Base-by-base conservation (phyloP, 64 coral and sea anemone genomes). In the Acropora tenuis region DNA sequence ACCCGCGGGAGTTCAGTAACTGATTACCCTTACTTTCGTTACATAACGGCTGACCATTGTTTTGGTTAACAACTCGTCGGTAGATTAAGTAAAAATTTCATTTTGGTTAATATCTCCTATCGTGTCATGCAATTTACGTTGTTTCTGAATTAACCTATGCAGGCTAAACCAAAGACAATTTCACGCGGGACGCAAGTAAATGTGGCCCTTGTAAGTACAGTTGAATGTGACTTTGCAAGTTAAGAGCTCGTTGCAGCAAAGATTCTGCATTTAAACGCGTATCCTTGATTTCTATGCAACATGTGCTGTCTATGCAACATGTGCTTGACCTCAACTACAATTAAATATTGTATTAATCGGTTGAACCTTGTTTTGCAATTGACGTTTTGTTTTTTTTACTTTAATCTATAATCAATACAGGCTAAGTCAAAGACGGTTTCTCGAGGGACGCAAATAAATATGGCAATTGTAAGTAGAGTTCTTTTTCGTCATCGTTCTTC, bases 381-480 rank as follows among this genome's bases (percentile, higher is more conserved):
- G 5, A 55, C 16, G 60, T 13, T 63, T 63, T 10, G 2, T 7
- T 63, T 8, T 63, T 12, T 55, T 5, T 9, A 55, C 4, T 5
- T 4, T 55, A 55, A 20, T 79, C 19, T 2, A 47, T 3, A 4
- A 55, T 52, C 15, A 52, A n/a, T 67, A 66, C 43, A 85, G 82
- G 82, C 10, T 7, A 85, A 85, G 48, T 5, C 43, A 71, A 10
- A 69, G 46, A 72, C 82, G 3, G 82, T 85, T 9, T 85, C 82
- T 2, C 69, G 63, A 72, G 82, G 82, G 43, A 72, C 66, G 18
- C 82, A 85, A 72, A 85, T 85, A 47, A 85, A 85, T 72, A 85
- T 72, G 65, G n/a, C 45, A 13, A 15, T 84, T 8, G 80, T 84
- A 84, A 84, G 80, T 48, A 55, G 52, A 7, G 5, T 15, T 10